A percentile compares a stretch with the other conserved stretches of the same genome.
Conservation (phyloP, 2,797 vertebrate species). For the Crotalus adamanteus region DNA sequence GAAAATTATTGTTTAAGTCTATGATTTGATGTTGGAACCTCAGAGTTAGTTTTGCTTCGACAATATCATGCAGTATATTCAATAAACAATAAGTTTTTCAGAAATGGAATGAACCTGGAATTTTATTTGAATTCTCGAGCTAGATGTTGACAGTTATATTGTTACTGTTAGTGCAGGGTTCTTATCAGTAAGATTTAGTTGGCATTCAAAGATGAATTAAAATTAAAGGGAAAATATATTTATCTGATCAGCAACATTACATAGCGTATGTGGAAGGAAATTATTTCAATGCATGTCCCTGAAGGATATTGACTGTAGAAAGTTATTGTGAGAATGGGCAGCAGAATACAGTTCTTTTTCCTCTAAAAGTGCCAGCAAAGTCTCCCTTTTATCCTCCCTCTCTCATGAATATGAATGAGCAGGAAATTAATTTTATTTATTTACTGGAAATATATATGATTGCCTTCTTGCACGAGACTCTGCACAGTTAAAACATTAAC, state of each 20-base stretch:
- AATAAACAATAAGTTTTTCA: too few relatives aligned
- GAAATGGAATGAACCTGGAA: too few relatives aligned
- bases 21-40: too few relatives aligned
- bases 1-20: too few relatives aligned
- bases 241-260: not conserved
- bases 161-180: not conserved
- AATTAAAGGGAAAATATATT: not conserved
- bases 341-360: not conserved
- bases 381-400: not conserved
- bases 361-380: not conserved
- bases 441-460: not conserved
- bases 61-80: too few relatives aligned
- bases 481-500: not conserved
- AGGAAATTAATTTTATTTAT: not conserved
- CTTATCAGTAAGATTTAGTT: not conserved
- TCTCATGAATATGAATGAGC: not conserved
- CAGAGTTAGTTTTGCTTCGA: too few relatives aligned
- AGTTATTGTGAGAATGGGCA: not conserved
- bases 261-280: not conserved
- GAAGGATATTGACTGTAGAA: not conserved
- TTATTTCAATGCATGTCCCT: not conserved
- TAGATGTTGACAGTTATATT: not conserved
- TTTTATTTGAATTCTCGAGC: too few relatives aligned
- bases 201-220: not conserved
- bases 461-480: not conserved